Evolutionary conservation across 2,888 invertebrate genomes (phyloP).

Genomic region (Pseudococcus longispinus): DNA sequence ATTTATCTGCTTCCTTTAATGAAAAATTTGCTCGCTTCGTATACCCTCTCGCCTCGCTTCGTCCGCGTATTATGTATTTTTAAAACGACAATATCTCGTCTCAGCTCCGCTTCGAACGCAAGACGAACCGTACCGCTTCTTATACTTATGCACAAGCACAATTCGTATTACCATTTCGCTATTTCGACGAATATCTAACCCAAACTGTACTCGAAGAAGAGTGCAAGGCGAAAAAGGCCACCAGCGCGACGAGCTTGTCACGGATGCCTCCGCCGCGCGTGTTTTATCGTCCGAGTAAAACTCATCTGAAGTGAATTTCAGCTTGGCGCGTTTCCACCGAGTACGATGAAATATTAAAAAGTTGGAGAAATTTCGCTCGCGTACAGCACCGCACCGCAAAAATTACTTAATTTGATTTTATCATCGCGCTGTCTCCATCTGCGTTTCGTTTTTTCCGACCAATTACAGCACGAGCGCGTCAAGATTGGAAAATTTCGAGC

Average conservation of each 20-base stretch:
- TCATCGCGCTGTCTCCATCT: neutral
- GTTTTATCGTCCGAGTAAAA: neutral
- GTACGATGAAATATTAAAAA: neutral
- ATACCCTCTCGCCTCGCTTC: neutral
- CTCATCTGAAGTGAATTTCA: neutral
- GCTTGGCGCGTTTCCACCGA: neutral
- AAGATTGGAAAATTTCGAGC: neutral
- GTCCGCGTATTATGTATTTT: neutral
- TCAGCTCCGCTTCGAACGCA: neutral
- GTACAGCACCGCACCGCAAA: neutral
- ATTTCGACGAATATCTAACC: neutral
- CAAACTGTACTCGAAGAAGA: neutral
- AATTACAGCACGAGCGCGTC: neutral
- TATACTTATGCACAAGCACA: neutral
- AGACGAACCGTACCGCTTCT: neutral
- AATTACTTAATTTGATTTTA: slow-evolving; percentile 1
- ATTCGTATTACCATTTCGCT: neutral
- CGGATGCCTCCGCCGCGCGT: neutral
- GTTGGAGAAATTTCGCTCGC: neutral
- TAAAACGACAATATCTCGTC: neutral
- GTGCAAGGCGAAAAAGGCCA: neutral
- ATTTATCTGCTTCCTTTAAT: neutral
- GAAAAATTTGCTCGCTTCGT: neutral
- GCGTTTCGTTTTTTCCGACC: neutral
- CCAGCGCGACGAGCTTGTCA: neutral